Conservation (phyloP, 2,888 invertebrate genomes). For the Nymphalis c-album region DNA sequence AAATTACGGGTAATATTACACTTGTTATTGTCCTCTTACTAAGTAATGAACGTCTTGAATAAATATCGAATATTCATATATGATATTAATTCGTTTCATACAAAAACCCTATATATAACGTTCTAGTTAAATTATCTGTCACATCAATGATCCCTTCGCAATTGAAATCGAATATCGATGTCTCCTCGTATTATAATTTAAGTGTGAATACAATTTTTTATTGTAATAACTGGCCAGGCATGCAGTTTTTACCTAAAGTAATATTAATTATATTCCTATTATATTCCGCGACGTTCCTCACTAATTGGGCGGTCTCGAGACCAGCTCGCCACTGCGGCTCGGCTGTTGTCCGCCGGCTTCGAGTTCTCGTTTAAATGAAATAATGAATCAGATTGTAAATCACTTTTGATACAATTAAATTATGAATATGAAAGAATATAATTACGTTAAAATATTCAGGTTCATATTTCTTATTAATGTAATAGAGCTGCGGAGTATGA, state of each 20-base stretch:
- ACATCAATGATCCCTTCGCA: neutral
- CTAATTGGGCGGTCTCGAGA: neutral
- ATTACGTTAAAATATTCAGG: no score
- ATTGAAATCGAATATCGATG: neutral
- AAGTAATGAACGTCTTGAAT: no score
- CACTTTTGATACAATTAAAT: neutral
- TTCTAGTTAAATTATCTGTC: neutral
- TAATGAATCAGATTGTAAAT: neutral
- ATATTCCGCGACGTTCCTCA: conserved; percentile 11
- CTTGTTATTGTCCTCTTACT: no score
- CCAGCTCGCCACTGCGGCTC: neutral
- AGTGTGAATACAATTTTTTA: conserved; percentile 20
- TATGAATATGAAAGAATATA: neutral
- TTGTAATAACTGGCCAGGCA: conserved; percentile 3
- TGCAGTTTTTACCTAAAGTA: conserved; percentile 21
- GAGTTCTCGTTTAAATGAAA: neutral
- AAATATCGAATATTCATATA: neutral
- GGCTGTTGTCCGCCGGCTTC: neutral
- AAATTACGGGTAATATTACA: no score
- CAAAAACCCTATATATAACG: neutral
- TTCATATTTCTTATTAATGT: no score
- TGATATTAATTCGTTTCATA: neutral
- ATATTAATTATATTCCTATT: conserved; percentile 6
- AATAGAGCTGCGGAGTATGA: no score
- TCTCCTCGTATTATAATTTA: neutral